phyloP scores from a whole-genome alignment of 2,888 invertebrate genomes.

The Heliconius cydno region DNA sequence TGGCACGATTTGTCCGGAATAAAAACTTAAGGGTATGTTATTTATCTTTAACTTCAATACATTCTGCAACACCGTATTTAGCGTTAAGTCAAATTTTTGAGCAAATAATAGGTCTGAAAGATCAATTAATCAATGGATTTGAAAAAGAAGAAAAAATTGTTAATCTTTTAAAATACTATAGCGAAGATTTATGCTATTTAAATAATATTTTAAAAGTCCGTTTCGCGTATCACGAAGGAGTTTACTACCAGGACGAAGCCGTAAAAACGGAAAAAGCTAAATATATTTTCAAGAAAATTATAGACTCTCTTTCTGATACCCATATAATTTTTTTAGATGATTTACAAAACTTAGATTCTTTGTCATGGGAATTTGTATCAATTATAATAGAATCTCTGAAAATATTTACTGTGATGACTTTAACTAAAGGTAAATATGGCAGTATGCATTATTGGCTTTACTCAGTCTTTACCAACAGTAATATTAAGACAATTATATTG shows the following conservation, averaged over 20 bases:
- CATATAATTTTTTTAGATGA: slow-evolving; percentile 77
- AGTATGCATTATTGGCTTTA: slow-evolving; percentile 72
- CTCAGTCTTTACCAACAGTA: slow-evolving; percentile 67
- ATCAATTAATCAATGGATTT: slow-evolving; percentile 65
- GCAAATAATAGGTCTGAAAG: slow-evolving; percentile 67
- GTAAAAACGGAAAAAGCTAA: slow-evolving; percentile 69
- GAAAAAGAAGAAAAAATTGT: slow-evolving; percentile 73
- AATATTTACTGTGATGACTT: slow-evolving; percentile 67
- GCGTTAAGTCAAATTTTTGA: slow-evolving; percentile 74
- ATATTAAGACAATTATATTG: slow-evolving; percentile 73
- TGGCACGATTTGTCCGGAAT: slow-evolving; percentile 66
- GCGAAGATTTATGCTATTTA: slow-evolving; percentile 80
- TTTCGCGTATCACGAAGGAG: slow-evolving; percentile 76
- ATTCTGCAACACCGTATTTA: slow-evolving; percentile 72
- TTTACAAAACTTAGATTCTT: slow-evolving; percentile 76
- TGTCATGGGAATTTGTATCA: slow-evolving; percentile 73
- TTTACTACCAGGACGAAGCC: slow-evolving; percentile 64
- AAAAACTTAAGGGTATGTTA: slow-evolving; percentile 57
- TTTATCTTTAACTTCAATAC: slow-evolving; percentile 69
- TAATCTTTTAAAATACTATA: slow-evolving; percentile 60
- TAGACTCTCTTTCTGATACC: slow-evolving; percentile 61
- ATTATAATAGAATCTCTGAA: slow-evolving; percentile 64
- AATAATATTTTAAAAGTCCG: slow-evolving; percentile 80
- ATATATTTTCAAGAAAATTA: slow-evolving; percentile 66
- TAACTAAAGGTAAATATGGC: slow-evolving; percentile 71